Base-by-base conservation (phyloP, 2,888 invertebrate species). In the Leucophenga montana region DNA sequence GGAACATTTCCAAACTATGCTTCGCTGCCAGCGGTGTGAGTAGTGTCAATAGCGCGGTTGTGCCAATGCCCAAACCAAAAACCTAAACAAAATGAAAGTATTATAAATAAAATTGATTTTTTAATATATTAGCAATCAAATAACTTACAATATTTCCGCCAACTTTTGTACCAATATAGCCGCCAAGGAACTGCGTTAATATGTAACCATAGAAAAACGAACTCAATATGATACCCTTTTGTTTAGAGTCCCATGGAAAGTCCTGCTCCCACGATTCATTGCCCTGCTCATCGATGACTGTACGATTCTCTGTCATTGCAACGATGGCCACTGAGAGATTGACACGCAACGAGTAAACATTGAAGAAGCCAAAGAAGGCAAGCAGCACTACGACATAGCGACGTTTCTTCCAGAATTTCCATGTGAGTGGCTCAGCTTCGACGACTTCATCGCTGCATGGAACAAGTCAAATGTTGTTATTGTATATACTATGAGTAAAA, bases 271-370 rank as follows among this genome's bases (percentile, higher is more conserved):
- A 89, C 39, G 87, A 85, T 14, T 90, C 85, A 0, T 91, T 92
- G n/a, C 94, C 94, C 78, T 93, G 92, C 0, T 90, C 91, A 69
- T 92, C 89, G 53, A 89, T 89, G 4, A 91, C 90, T 62, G 91
- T 92, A 72, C 91, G 90, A 27, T 93, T 91, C 81, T 94, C 92
- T 0, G 94, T 95, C 97, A 98, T 98, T 73, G 96, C 96, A 56
- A 98, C 96, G 77, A 98, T 95, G 3, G 96, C 97, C 16, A 98
- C 95, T 76, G 96, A 97, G 75, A 98, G 91, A 89, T 97, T 97
- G 5, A 96, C 96, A 53, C 96, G 90, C 71, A 96, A 89, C 4
- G 95, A 92, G 87, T 95, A 96, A 1, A 94, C 93, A 80, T 95
- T 94, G 90, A 95, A 95, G 89, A 95, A 95, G 5, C 95, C 95